phyloP scores from a whole-genome alignment of 2,888 invertebrate genomes.

The Steinernema carpocapsae region DNA sequence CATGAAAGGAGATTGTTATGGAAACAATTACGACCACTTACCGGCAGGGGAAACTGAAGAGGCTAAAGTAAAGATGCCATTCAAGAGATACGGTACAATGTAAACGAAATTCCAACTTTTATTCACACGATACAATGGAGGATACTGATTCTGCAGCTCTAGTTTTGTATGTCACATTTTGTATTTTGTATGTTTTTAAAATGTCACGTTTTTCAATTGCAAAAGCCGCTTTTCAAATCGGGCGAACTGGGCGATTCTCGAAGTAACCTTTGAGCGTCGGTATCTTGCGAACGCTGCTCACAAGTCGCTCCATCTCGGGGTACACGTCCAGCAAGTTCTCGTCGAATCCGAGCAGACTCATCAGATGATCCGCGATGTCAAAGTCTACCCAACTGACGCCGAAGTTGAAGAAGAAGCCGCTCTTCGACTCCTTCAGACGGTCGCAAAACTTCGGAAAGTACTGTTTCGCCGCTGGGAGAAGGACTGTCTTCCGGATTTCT shows the following conservation, averaged over 20 bases:
- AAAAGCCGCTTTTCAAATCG: background rate
- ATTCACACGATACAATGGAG: no score
- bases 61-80: no score
- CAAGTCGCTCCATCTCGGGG: conserved; percentile 16
- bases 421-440: conserved; percentile 36
- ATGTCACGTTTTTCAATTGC: no score
- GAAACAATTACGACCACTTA: no score
- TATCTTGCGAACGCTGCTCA: background rate
- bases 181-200: no score
- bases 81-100: no score
- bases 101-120: no score
- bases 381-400: conserved; percentile 43
- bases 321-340: conserved; percentile 2
- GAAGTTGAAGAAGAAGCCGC: conserved; percentile 36
- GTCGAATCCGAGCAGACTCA: background rate
- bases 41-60: no score
- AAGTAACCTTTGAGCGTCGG: background rate
- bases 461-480: conserved; percentile 38
- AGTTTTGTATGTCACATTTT: no score
- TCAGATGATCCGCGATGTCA: conserved; percentile 39
- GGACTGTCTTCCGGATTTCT: conserved; percentile 25
- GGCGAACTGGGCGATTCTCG: conserved; percentile 1
- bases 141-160: no score
- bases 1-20: no score
- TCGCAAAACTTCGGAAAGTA: conserved; percentile 42